These are phyloP conservation scores for Cochlearius cochlearius DNA, from an alignment of 2,113 vertebrate genomes.

Conservation along the genomic window DNA sequence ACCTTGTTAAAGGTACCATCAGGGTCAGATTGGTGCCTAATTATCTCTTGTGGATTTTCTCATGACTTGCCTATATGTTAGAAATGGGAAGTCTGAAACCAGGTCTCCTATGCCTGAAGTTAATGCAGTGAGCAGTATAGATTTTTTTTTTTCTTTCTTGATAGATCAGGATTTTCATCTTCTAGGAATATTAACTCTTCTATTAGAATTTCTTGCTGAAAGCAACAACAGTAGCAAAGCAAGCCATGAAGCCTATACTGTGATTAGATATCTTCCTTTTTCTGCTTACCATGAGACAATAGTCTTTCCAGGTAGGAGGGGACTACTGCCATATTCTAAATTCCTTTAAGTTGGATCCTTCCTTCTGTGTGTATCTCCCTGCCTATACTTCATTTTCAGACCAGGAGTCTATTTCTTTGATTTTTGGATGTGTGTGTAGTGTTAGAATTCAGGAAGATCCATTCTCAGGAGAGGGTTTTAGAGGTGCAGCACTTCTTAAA, in stretches of 20 bases:
- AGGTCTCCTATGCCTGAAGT: neutral
- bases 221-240: neutral
- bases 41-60: neutral
- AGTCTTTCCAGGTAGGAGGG: neutral
- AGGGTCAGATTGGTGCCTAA: neutral
- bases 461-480: neutral
- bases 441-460: neutral
- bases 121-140: neutral
- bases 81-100: neutral
- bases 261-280: neutral
- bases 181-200: neutral
- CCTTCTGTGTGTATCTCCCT: neutral
- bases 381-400: neutral
- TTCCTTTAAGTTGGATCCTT: neutral
- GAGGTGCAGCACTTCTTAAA: neutral
- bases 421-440: neutral
- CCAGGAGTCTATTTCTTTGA: accelerated
- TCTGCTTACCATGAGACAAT: neutral
- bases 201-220: neutral
- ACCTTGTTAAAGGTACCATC: neutral
- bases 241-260: neutral
- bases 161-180: neutral
- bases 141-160: neutral
- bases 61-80: neutral
- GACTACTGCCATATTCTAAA: neutral